Base-by-base conservation (phyloP, 2,797 vertebrate species). In the Sebastes variabilis region DNA sequence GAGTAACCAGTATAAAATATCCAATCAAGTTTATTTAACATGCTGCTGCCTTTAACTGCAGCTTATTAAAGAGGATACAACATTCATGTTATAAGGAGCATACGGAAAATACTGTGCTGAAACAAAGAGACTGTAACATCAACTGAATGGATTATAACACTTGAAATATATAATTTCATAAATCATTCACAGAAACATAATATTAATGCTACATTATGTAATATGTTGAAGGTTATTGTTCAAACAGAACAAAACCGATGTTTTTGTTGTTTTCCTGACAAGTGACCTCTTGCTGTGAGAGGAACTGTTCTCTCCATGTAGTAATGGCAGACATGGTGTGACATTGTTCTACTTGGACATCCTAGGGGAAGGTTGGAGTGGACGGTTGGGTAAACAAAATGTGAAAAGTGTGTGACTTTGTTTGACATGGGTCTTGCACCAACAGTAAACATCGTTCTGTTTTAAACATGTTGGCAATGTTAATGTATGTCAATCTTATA, bases 1-100 rank as follows among this genome's bases (percentile, higher is more conserved):
- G 36, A 72, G 36, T 13, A 34, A 30, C 74, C 65, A 74, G 56
- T 32, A 80, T 77, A 77, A 56, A 61, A 54, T 42, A 73, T 56
- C 74, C 56, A 73, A 30, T 83, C 49, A 54, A 5, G 16, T 29
- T 55, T 25, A 80, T 80, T 27, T 25, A 80, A 58, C 67, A 29
- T 11, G 65, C 64, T 69, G 66, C 52, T 49, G 59, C 29, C 29
- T 82, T 36, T 49, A 49, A 79, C 58, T 2, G 34, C 66, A 49
- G 56, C 56, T 46, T 67, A 68, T 60, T 61, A 69, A 4, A 58
- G 10, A 25, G 34, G 3, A 72, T 24, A 7, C 29, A 36, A 52
- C 20, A 34, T 69, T 75, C 2, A 60, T 25, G 13, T 75, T 42
- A 42, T 22, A 14, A 55, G 18, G 8, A 42, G 18, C 18, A 71